Conservation (phyloP, 2,888 invertebrate species). For the Anthrax anthrax region DNA sequence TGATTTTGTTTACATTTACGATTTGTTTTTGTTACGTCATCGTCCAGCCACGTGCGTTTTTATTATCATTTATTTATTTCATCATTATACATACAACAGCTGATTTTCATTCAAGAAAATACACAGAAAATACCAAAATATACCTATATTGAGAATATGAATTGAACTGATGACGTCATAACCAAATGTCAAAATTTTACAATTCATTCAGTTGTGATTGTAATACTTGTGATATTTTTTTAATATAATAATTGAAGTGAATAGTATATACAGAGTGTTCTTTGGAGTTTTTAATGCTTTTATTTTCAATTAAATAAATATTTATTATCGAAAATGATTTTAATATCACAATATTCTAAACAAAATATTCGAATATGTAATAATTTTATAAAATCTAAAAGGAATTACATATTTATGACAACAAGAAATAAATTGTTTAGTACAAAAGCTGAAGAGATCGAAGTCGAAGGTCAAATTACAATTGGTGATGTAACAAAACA, state of each 20-base stretch:
- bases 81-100: no score
- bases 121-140: no score
- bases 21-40: no score
- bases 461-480: constrained; percentile 41
- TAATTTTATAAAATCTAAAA: not conserved
- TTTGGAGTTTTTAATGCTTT: not conserved
- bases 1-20: no score
- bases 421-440: constrained; percentile 2
- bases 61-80: no score
- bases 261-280: not conserved
- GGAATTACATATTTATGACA: not conserved
- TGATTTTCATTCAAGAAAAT: no score
- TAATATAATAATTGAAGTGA: not conserved
- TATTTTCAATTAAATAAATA: not conserved
- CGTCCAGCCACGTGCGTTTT: no score
- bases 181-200: not conserved
- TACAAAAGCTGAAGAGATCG: constrained; percentile 6
- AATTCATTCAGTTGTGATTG: no score
- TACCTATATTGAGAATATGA: no score
- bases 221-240: no score
- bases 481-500: constrained; percentile 62
- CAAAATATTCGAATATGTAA: not conserved
- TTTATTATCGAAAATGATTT: not conserved
- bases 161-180: no score
- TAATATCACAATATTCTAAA: not conserved